Percentiles rank a stretch among this genome's conserved stretches.
These are phyloP conservation scores for Perodicticus potto DNA, from an alignment of 2,797 vertebrate species.

Conservation along the genomic window DNA sequence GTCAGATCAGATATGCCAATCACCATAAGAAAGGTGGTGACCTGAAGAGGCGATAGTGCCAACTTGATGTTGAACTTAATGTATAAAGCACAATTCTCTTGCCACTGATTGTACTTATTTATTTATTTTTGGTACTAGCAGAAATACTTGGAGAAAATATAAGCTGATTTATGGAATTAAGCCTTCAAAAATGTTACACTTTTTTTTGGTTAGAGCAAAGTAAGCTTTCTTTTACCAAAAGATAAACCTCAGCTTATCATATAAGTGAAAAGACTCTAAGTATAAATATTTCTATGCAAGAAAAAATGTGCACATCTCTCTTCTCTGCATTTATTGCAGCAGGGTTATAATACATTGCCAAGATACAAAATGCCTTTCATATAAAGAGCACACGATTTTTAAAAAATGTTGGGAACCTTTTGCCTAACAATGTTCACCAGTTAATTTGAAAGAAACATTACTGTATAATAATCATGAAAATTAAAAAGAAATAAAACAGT, in stretches of 20 bases:
- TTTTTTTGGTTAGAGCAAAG: not conserved
- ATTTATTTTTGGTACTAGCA: not conserved
- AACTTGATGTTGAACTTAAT: slow-evolving; percentile 40
- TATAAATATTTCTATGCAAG: not conserved
- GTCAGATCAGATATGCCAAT: slow-evolving; percentile 75
- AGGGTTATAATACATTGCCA: not conserved
- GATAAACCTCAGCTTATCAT: not conserved
- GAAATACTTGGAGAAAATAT: slow-evolving; percentile 11
- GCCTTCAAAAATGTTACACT: not conserved
- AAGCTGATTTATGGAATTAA: not conserved
- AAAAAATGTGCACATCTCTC: not conserved
- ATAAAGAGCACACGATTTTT: not conserved
- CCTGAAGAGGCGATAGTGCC: slow-evolving; percentile 55
- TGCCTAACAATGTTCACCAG: not conserved
- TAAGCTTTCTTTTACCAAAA: not conserved
- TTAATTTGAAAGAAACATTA: slow-evolving; percentile 5
- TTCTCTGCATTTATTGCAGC: not conserved
- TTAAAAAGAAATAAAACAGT: not conserved
- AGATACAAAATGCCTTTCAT: not conserved
- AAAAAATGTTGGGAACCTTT: not conserved
- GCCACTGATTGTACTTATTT: not conserved
- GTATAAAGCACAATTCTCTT: not conserved
- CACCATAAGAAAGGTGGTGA: slow-evolving; percentile 67
- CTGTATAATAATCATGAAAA: not conserved
- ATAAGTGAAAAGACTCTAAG: not conserved